Evolutionary conservation across 2,797 vertebrate species (phyloP).

Genomic region (Pempheris klunzingeri): DNA sequence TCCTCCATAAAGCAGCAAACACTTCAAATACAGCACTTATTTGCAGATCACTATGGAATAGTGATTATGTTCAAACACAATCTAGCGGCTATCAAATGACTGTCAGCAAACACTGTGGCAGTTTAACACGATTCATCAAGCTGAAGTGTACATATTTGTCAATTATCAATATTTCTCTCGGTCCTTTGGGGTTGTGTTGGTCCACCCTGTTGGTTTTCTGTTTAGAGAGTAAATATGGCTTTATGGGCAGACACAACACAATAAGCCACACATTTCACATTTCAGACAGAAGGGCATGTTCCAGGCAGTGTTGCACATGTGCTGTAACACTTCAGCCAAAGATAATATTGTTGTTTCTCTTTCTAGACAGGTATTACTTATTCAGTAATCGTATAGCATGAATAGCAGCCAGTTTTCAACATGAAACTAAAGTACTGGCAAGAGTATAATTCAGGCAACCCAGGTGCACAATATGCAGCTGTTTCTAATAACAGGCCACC

Average conservation of each 20-base stretch:
- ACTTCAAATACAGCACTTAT: slow-evolving; percentile 22
- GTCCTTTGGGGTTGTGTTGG: not conserved
- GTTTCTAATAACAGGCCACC: slow-evolving; percentile 63
- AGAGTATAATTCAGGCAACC: slow-evolving; percentile 54
- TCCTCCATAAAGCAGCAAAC: slow-evolving; percentile 33
- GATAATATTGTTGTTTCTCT: slow-evolving; percentile 42
- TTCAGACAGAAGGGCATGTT: slow-evolving; percentile 13
- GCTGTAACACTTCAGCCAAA: slow-evolving; percentile 24
- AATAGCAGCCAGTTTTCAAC: slow-evolving; percentile 51
- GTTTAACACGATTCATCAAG: slow-evolving; percentile 14
- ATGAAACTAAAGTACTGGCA: slow-evolving; percentile 48
- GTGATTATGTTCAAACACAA: slow-evolving; percentile 22
- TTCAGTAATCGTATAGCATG: slow-evolving; percentile 34
- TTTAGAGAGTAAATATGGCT: not conserved
- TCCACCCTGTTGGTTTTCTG: not conserved
- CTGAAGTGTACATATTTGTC: slow-evolving; percentile 21
- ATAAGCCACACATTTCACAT: not conserved
- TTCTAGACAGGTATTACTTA: slow-evolving; percentile 36
- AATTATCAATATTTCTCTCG: slow-evolving; percentile 13
- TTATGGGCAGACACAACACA: not conserved
- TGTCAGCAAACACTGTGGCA: slow-evolving; percentile 26
- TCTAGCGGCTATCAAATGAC: slow-evolving; percentile 12
- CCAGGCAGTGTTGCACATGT: slow-evolving; percentile 7
- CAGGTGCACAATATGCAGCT: slow-evolving; percentile 67
- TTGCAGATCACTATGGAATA: slow-evolving; percentile 12